Evolutionary conservation across 92 coral and sea anemone genomes (phyloP).

Genomic region (Bergia sp.): DNA sequence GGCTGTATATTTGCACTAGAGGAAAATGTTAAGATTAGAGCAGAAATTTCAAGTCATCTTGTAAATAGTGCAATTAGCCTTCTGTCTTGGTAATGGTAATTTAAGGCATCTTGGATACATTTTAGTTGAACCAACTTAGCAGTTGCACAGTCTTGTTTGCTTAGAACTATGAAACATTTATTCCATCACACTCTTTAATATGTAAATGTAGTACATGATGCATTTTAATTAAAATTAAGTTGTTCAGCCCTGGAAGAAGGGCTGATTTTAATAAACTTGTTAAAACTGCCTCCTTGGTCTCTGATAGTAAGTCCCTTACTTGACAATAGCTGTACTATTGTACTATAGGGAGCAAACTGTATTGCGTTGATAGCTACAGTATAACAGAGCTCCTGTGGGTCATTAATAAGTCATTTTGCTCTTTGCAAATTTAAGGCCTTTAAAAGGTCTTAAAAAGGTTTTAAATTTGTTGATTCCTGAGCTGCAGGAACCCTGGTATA

Average conservation of each 20-base stretch:
- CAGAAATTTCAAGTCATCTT: not conserved
- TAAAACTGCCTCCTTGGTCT: not conserved
- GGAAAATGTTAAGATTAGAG: conserved; percentile 7
- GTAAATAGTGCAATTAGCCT: conserved; percentile 18
- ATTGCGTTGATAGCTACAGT: too few relatives aligned
- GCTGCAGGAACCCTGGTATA: too few relatives aligned
- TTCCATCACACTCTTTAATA: not conserved
- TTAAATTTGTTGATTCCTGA: too few relatives aligned
- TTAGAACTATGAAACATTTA: too few relatives aligned
- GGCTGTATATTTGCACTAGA: not conserved
- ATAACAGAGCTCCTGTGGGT: too few relatives aligned
- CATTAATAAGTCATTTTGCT: too few relatives aligned
- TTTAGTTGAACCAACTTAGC: not conserved
- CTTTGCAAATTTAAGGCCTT: too few relatives aligned
- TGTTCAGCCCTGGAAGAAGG: not conserved
- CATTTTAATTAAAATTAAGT: not conserved
- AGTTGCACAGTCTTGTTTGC: not conserved
- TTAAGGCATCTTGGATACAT: conserved; percentile 24
- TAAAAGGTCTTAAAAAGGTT: too few relatives aligned
- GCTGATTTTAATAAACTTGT: not conserved
- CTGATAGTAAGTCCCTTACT: not conserved
- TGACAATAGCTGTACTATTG: too few relatives aligned
- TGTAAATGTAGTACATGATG: not conserved
- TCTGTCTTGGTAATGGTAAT: not conserved
- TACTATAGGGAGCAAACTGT: too few relatives aligned